Base-by-base conservation (phyloP, 2,888 invertebrate genomes). In the Metopia argyrocephala region DNA sequence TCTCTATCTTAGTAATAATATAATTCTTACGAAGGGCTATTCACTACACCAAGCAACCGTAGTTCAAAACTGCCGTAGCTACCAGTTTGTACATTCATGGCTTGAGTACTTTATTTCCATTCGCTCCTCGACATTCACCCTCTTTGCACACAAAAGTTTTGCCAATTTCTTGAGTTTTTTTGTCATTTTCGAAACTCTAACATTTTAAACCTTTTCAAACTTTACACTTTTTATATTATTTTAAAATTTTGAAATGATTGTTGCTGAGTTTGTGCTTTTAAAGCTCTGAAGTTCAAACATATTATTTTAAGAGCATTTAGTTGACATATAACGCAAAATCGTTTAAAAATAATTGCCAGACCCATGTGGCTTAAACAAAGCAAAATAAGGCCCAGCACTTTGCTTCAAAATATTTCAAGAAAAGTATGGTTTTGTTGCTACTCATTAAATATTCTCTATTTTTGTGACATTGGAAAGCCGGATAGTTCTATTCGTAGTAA, bases 291-390 rank as follows among this genome's bases (percentile, higher is more conserved):
- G 54, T 50, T 5, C 45, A 56, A 59, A 54, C 66, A 46, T 69
- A 52, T 54, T 38, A 61, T 65, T 79, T 78, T 62, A 70, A 71
- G 71, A 76, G 65, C 79, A 76, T 69, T 64, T 73, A 68, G 70
- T 78, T 68, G 71, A 71, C 66, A 78, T 73, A 76, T 76, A 78
- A 81, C 75, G 81, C 73, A 68, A 83, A 84, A 79, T 78, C 79
- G 83, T 83, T 84, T 83, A 70, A 84, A 83, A 84, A 84, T 85
- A 85, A 85, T 86, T 83, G 85, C 83, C 83, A 83, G 75, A 68
- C 78, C 73, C 85, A 82, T 83, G 83, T 83, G 83, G 84, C 83
- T 76, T 66, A 52, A 45, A 52, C 21, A 61, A 83, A 75, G 9
- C 79, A 80, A 83, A 82, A 73, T 83, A 79, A 83, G 38, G 38